phyloP scores from a whole-genome alignment of 2,888 invertebrate genomes.

The Congeria kusceri region DNA sequence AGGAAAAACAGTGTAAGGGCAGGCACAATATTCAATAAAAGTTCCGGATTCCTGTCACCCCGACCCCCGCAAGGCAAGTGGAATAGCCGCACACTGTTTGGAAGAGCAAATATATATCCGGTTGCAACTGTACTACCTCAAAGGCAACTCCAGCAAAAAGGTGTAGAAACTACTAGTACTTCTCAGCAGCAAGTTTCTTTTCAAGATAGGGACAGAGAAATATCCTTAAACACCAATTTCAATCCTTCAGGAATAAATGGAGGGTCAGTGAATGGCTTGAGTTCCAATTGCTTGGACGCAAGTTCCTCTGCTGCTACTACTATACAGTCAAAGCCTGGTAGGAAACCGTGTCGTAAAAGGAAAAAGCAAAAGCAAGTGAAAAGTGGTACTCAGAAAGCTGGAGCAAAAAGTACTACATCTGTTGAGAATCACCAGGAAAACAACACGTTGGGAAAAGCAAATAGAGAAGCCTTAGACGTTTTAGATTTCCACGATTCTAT shows the following conservation, averaged over 20 bases:
- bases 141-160: slow-evolving; percentile 28
- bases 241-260: neutral
- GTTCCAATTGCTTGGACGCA: neutral
- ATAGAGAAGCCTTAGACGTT: too few relatives aligned
- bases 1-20: neutral
- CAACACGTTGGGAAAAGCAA: neutral
- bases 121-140: slow-evolving; percentile 71
- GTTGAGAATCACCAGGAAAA: neutral
- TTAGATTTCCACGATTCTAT: too few relatives aligned
- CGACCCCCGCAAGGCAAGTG: slow-evolving; percentile 51
- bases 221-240: neutral
- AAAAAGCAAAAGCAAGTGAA: neutral
- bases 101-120: slow-evolving; percentile 66
- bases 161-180: neutral
- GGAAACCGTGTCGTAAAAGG: slow-evolving; percentile 8
- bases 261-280: neutral
- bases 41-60: slow-evolving; percentile 53
- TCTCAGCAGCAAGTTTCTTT: neutral
- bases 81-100: slow-evolving; percentile 64
- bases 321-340: neutral
- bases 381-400: neutral
- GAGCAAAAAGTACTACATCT: neutral
- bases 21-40: slow-evolving; percentile 42
- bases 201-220: too few relatives aligned
- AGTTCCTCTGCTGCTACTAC: neutral